Conservation (phyloP, 2,797 vertebrate genomes). For the Sebastes ruberrimus region DNA sequence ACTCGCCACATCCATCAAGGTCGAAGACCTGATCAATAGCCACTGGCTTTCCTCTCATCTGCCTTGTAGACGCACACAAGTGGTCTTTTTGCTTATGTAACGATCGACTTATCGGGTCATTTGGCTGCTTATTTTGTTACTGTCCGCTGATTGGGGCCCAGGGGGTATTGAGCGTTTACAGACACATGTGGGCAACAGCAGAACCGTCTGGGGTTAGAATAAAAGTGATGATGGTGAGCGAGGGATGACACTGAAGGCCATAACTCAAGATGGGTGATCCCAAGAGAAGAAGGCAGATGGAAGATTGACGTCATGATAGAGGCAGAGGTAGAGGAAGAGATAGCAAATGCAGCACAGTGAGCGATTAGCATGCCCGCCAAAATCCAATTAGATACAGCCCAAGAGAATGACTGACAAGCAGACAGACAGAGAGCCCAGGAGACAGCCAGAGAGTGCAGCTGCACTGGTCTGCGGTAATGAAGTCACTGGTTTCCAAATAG, state of each 20-base stretch:
- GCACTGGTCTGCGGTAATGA: constrained; percentile 78
- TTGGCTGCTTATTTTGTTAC: constrained; percentile 74
- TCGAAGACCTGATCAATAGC: constrained; percentile 69
- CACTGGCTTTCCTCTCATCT: constrained; percentile 55
- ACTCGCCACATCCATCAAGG: constrained; percentile 70
- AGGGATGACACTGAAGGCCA: neutral
- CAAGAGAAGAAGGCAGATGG: constrained; percentile 16
- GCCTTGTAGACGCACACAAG: constrained; percentile 57
- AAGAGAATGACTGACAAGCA: constrained; percentile 59
- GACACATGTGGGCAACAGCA: constrained; percentile 21
- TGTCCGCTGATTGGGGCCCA: constrained; percentile 55
- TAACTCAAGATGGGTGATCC: constrained; percentile 15
- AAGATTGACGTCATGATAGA: constrained; percentile 25
- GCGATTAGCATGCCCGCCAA: constrained; percentile 56
- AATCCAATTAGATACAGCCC: constrained; percentile 70
- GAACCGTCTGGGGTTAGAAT: constrained; percentile 6
- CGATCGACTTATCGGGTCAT: constrained; percentile 72
- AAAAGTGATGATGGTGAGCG: constrained; percentile 1
- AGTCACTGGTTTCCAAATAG: constrained; percentile 83
- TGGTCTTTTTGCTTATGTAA: constrained; percentile 74
- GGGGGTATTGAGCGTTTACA: constrained; percentile 49
- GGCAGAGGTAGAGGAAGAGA: constrained; percentile 30
- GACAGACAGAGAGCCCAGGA: constrained; percentile 59
- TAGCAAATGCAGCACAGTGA: constrained; percentile 33
- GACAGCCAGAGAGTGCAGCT: constrained; percentile 71